Base-by-base conservation (phyloP, 2,888 invertebrate species). In the Emmelina monodactyla region DNA sequence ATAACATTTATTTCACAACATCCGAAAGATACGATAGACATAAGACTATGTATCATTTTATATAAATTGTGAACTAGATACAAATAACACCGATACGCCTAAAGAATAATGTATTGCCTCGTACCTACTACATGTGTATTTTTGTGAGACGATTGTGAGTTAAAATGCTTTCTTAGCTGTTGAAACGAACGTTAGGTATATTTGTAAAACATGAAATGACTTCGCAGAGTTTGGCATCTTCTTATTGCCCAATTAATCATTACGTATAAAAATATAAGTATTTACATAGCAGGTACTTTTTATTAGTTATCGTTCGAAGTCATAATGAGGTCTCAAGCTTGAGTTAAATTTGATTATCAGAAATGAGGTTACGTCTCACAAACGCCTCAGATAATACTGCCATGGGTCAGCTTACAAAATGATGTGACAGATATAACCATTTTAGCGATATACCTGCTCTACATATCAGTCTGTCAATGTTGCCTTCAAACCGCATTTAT, bases 51-150 rank as follows among this genome's bases (percentile, higher is more conserved):
- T 6, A 19, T 19, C 6, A 19, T 19, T 19, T 39, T 40, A 49
- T 47, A 58, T 61, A 68, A 64, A 63, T 56, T 57, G 69, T 71
- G 66, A 71, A 72, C 71, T 73, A 76, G 58, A 62, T 53, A 62
- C 57, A n/a, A 6, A 53, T 58, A 75, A 78, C 78, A 78, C 62
- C 71, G 62, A 78, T 66, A 75, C 70, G 65, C 55, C 75, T 75
- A 75, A 67, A 59, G 60, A 61, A 68, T 69, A 70, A 55, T 32
- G 57, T 60, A 62, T 58, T 61, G 55, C 46, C 49, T 12, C 65
- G 70, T 69, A 55, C 52, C 51, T 51, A 49, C 25, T 25, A 11
- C 11, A 7, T 25, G 5, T 6, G 9, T 25, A 25, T 7, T 10
- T n/a, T 49, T 45, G 41, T 56, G 60, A n/a, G n/a, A 59, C 53